These are phyloP conservation scores for Ctena decussata DNA, from an alignment of 2,888 invertebrate species.

Conservation along the genomic window DNA sequence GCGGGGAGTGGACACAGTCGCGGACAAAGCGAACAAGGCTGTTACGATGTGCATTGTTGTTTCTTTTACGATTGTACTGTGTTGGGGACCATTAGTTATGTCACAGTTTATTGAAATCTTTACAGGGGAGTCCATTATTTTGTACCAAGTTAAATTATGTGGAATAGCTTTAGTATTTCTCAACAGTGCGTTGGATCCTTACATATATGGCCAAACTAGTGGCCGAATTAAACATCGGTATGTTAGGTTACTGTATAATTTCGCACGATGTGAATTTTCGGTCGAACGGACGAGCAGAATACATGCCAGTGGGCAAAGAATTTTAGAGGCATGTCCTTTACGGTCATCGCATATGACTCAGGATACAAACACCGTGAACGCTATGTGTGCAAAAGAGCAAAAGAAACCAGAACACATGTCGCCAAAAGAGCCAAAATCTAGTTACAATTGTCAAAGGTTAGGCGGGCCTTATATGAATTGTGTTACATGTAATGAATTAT, in stretches of 20 bases:
- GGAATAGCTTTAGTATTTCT: conserved; percentile 81
- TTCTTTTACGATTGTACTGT: conserved; percentile 75
- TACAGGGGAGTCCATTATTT: conserved; percentile 77
- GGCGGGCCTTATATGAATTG: conserved; percentile 1
- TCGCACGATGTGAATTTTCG: conserved; percentile 41
- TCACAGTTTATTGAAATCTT: conserved; percentile 76
- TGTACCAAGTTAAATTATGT: conserved; percentile 81
- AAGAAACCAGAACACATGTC: background rate
- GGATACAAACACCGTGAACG: conserved; percentile 40
- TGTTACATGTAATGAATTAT: background rate
- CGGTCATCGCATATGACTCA: conserved; percentile 34
- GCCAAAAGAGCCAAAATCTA: background rate
- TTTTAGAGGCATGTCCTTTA: conserved; percentile 24
- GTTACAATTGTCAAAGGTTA: background rate
- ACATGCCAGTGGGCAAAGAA: conserved; percentile 12
- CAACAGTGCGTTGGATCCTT: conserved; percentile 80
- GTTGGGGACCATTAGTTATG: conserved; percentile 79
- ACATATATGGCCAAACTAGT: conserved; percentile 78
- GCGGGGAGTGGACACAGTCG: conserved; percentile 55
- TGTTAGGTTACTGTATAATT: conserved; percentile 37
- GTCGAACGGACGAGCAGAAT: conserved; percentile 14
- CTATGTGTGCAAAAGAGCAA: background rate
- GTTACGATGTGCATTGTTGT: conserved; percentile 79
- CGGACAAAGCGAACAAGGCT: conserved; percentile 76
- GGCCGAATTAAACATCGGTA: conserved; percentile 72